Percentiles rank a stretch among this genome's conserved stretches.
Conservation (phyloP, 1,140 invertebrate species). For the Neoseiulus cucumeris region DNA sequence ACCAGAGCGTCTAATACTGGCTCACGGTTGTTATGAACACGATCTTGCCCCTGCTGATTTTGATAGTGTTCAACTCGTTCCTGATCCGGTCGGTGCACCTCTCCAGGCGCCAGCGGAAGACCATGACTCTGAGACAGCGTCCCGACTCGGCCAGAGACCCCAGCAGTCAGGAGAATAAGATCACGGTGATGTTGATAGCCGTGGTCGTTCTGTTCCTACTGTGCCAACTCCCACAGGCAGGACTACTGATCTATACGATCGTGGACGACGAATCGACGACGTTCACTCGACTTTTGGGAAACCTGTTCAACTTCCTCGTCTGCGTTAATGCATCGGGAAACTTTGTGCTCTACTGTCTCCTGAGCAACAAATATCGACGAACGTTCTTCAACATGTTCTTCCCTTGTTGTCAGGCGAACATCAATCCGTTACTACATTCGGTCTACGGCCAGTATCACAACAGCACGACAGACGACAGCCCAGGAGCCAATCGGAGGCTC, state of each 20-base stretch:
- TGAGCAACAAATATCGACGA: slow-evolving; percentile 50
- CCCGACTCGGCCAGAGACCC: slow-evolving; percentile 24
- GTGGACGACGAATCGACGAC: slow-evolving; percentile 27
- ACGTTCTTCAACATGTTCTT: slow-evolving; percentile 45
- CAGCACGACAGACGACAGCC: slow-evolving; percentile 17
- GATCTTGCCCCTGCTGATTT: slow-evolving; percentile 40
- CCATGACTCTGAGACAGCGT: slow-evolving; percentile 31
- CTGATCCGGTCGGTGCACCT: slow-evolving; percentile 42
- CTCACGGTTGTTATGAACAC: slow-evolving; percentile 43
- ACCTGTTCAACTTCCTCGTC: slow-evolving; percentile 48
- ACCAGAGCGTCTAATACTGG: slow-evolving; percentile 42
- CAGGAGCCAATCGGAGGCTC: slow-evolving; percentile 7
- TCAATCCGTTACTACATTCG: slow-evolving; percentile 14
- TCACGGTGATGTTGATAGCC: slow-evolving; percentile 50
- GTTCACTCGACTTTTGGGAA: slow-evolving; percentile 35
- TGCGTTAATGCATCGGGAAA: slow-evolving; percentile 47
- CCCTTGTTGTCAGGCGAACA: slow-evolving; percentile 24
- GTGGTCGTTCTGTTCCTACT: slow-evolving; percentile 50
- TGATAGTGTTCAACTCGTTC: slow-evolving; percentile 49
- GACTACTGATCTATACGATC: slow-evolving; percentile 32
- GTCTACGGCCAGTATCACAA: slow-evolving; percentile 18
- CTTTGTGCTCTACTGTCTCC: slow-evolving; percentile 53
- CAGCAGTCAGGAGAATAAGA: slow-evolving; percentile 41
- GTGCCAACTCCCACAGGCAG: slow-evolving; percentile 46
- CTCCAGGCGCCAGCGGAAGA: slow-evolving; percentile 32